Base-by-base conservation (phyloP, 2,797 vertebrate species). In the Melanogrammus aeglefinus region DNA sequence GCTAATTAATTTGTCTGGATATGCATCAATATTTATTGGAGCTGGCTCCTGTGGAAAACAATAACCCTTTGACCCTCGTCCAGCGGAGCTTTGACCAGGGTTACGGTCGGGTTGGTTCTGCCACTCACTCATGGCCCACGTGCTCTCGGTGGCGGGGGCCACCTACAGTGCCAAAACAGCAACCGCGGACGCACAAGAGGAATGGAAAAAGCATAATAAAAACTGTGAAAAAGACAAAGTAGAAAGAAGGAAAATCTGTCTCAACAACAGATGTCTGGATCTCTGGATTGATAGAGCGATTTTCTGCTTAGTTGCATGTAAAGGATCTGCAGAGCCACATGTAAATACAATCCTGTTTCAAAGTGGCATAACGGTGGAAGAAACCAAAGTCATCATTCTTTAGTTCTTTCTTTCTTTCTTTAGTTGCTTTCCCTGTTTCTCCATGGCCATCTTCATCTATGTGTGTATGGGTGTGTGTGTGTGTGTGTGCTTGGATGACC, bases 1-100 rank as follows among this genome's bases (percentile, higher is more conserved):
- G 36, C 76, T 77, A 81, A 84, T 91, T 89, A 80, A 89, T 93
- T 86, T 87, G 72, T 27, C 27, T 1, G 82, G 47, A 81, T 78
- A 84, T 31, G 24, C 84, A 88, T 89, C 84, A 57, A 90, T 92
- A 88, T 86, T 89, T 85, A 84, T 79, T 70, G 82, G 77, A 73
- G 77, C 79, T 74, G 80, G 80, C 84, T 82, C n/a, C 36, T 77
- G 63, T 85, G 79, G 70, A 82, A 76, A 57, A 81, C 78, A 80
- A 71, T 84, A 69, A 90, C 81, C 81, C 87, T 79, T 91, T 78
- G 79, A 79, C 84, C 78, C 47, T 24, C 9, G n/a, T 24, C n/a
- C 27, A 27, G 69, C 14, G 69, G 69, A 3, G 29, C n/a, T 24
- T 69, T 29, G 24, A 31, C 21, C n/a, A 63, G n/a, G n/a, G 57